Base-by-base conservation (phyloP, 2,113 vertebrate genomes). In the Emydocephalus ijimae region DNA sequence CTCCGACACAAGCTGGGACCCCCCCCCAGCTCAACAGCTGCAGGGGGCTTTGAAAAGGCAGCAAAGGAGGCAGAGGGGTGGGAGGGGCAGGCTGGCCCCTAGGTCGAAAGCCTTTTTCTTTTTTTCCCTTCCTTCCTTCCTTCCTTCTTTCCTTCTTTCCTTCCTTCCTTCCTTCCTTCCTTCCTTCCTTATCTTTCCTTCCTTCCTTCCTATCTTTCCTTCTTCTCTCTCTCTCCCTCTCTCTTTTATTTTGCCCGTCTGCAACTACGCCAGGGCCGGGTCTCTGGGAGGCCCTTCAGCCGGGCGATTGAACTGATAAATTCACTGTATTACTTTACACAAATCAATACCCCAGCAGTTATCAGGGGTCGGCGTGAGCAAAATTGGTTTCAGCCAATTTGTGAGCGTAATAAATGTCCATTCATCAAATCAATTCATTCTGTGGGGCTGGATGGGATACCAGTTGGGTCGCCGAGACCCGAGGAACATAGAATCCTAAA, bases 271-370 rank as follows among this genome's bases (percentile, higher is more conserved):
- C 61, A 94, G 91, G 92, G 94, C 94, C 91, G 94, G 0, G 95
- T 94, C 96, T 96, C 97, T 23, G n/a, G 95, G 96, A 96, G 96
- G 97, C 97, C 97, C 96, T 96, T 97, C 96, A 24, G 97, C 97
- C 93, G 0, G 94, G 94, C 97, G 96, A 98, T 97, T 97, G 97
- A 97, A 97, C 98, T 98, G 98, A 99, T 98, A 98, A 98, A 98
- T 98, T 98, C 98, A 98, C 98, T 98, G 98, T 98, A 99, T 98
- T 99, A 98, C 98, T 98, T 99, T 98, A 97, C 97, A 97, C 97
- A 98, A 98, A 99, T 99, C 99, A 98, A 99, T 99, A 99, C 96
- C 96, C 97, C 95, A 97, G 98, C 98, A 98, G 98, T 99, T 98
- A 98, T 98, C 98, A 97, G 97, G 97, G 96, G 94, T 95, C 96